Evolutionary conservation across 2,888 invertebrate genomes (phyloP), one percentile per base, ranked within the genome.

Genomic region (Ophion costatus): DNA sequence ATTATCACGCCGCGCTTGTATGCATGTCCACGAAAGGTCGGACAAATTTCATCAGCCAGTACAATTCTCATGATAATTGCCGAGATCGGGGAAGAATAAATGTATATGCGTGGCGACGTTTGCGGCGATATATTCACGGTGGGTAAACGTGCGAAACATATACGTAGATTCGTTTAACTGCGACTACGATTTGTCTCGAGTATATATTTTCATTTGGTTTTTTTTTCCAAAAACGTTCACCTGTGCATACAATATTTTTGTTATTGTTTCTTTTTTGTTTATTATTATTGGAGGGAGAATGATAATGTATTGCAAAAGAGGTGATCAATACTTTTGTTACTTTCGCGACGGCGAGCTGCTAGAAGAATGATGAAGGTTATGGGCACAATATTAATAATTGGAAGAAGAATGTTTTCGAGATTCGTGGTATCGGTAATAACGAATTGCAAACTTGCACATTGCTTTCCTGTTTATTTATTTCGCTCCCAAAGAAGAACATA

Each of bases 21-120:
- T 64, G 20, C 42, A 51, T 69, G 51, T 51, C 69, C 77, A 17
- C 56, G 69, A 63, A 51, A 45, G 17, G 57, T 69, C 67, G 51
- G 59, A 24, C 56, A 82, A 79, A 85, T 82, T 85, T 79, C 71
- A 66, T 69, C 79, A 67, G 67, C 56, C 42, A 20, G 61, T 63
- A 75, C 56, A 20, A 67, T 73, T 59, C 59, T 67, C 57, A 29
- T 24, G 56, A 61, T 80, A 83, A 83, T 76, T 80, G 76, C 51
- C 63, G 59, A 56, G 76, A 64, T 51, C 17, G 51, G 51, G 63
- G 22, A 22, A 11, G 63, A 57, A 38, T 73, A 24, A 66, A 67
- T 63, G 61, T 45, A 67, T 63, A 61, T 29, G 74, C 74, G 74
- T 63, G 75, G 42, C 73, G 61, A 76, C 22, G 45, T 69, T 9